These are phyloP conservation scores for Penaeus monodon DNA, from an alignment of 2,888 invertebrate species.

Conservation along the genomic window DNA sequence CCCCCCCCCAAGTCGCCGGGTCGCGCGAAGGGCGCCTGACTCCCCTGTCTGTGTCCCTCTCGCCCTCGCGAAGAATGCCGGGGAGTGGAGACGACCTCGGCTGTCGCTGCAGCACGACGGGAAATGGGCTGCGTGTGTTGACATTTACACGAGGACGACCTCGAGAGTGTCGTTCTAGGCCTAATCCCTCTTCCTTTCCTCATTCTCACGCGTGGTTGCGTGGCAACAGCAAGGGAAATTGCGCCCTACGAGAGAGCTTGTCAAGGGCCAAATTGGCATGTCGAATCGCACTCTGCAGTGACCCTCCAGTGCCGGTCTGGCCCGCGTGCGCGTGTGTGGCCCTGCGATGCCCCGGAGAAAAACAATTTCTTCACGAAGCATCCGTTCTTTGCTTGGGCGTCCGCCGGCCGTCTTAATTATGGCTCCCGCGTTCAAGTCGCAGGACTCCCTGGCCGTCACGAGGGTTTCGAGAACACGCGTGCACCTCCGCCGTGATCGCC, in stretches of 20 bases:
- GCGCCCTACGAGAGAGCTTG: conserved; percentile 31
- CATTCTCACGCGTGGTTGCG: not conserved
- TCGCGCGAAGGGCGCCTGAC: not conserved
- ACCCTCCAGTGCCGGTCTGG: conserved; percentile 31
- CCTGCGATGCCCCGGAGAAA: no score
- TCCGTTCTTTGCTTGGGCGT: no score
- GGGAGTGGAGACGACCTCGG: no score
- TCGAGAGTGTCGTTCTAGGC: not conserved
- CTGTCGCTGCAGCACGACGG: no score
- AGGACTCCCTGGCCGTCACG: not conserved
- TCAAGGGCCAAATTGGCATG: conserved; percentile 50
- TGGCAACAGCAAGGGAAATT: conserved; percentile 14
- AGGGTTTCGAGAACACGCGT: not conserved
- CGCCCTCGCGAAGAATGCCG: not conserved
- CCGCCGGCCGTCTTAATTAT: no score
- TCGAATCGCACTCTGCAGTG: conserved; percentile 35
- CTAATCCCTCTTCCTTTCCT: not conserved
- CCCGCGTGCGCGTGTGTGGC: no score
- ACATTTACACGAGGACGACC: no score
- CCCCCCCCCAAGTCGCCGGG: not conserved
- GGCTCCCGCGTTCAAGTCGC: no score
- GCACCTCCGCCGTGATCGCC: conserved; percentile 1
- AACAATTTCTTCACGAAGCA: no score
- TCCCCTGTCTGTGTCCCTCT: not conserved
- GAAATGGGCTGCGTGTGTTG: no score